A percentile compares a stretch with the other conserved stretches of the same genome.
These are phyloP conservation scores for Aphelocoma californica DNA, from an alignment of 2,797 vertebrate species.

Conservation along the genomic window DNA sequence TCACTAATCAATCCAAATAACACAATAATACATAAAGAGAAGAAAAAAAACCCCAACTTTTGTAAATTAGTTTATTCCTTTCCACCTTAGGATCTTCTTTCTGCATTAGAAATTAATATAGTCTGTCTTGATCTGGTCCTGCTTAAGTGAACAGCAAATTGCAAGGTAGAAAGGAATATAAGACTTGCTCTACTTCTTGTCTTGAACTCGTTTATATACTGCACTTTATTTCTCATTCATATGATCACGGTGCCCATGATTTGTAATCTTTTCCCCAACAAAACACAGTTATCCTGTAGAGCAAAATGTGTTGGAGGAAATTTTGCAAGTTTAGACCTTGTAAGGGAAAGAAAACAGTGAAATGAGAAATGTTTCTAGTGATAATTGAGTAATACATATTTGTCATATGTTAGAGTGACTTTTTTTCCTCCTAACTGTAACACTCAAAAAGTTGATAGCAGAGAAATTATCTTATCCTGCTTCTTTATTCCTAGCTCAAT, in stretches of 20 bases:
- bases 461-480: background rate
- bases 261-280: background rate
- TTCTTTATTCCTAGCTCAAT: slow-evolving; percentile 1
- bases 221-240: background rate
- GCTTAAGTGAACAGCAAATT: background rate
- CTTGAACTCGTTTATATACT: background rate
- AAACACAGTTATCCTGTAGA: background rate
- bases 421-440: background rate
- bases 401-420: background rate
- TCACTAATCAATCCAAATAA: background rate
- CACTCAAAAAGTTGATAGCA: background rate
- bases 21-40: background rate
- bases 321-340: background rate
- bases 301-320: background rate
- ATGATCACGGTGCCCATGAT: background rate
- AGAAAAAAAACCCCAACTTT: fast-evolving
- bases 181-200: background rate
- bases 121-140: background rate
- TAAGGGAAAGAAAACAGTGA: slow-evolving; percentile 2
- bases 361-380: background rate
- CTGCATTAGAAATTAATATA: background rate
- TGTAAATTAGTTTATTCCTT: background rate
- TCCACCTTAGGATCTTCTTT: background rate
- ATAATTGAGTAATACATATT: background rate
- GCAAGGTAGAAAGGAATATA: background rate